A percentile compares a stretch with the other conserved stretches of the same genome.
These are phyloP conservation scores for Symphodus melops DNA, from an alignment of 2,113 vertebrate genomes.

Conservation along the genomic window DNA sequence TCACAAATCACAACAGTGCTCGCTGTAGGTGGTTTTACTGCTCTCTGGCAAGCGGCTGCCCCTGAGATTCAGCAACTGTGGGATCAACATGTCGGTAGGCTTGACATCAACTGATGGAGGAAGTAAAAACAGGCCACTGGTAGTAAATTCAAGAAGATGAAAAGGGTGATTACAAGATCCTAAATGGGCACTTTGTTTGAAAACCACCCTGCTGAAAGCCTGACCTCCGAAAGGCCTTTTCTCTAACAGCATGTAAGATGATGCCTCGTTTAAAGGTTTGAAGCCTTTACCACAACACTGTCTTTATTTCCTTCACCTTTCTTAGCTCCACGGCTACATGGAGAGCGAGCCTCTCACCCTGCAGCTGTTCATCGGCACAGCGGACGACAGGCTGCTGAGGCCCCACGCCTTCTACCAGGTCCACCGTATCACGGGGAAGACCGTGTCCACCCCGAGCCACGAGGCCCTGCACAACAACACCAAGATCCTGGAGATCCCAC, in stretches of 20 bases:
- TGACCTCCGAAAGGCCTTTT: slow-evolving; percentile 31
- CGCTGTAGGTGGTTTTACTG: slow-evolving; percentile 47
- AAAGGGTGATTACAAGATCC: slow-evolving; percentile 31
- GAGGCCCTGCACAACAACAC: slow-evolving; percentile 95
- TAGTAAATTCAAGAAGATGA: slow-evolving; percentile 49
- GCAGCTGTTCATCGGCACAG: slow-evolving; percentile 98
- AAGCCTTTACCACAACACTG: background rate
- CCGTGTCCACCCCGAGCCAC: slow-evolving; percentile 96
- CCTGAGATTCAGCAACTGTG: slow-evolving; percentile 50
- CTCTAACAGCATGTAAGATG: background rate
- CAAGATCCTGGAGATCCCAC: slow-evolving; percentile 96
- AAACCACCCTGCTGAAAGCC: slow-evolving; percentile 4
- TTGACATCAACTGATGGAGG: slow-evolving; percentile 31
- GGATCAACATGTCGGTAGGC: slow-evolving; percentile 40
- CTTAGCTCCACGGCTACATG: slow-evolving; percentile 94
- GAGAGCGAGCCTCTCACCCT: slow-evolving; percentile 94
- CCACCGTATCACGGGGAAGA: slow-evolving; percentile 98
- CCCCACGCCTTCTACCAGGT: slow-evolving; percentile 99
- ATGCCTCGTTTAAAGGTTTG: too few relatives aligned
- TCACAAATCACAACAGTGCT: slow-evolving; percentile 45
- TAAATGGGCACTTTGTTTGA: slow-evolving; percentile 57
- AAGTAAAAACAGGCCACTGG: slow-evolving; percentile 19
- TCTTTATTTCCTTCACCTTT: background rate
- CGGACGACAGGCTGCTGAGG: slow-evolving; percentile 96
- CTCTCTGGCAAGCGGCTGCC: slow-evolving; percentile 19